Conservation (phyloP, 2,888 invertebrate genomes). For the Platypus cylindrus region DNA sequence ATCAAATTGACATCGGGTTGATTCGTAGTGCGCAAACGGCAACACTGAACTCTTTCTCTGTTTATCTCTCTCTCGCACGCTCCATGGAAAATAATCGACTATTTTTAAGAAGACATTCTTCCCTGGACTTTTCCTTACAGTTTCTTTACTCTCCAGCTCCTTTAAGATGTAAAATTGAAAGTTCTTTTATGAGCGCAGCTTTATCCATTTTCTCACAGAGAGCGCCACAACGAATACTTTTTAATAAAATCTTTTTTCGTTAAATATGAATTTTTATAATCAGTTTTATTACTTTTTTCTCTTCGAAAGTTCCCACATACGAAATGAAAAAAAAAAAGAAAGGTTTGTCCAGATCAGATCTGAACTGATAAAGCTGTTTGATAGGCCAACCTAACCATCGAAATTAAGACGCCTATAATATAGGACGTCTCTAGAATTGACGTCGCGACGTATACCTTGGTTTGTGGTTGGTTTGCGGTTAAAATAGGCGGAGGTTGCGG, state of each 20-base stretch:
- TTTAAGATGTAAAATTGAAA: too few relatives aligned
- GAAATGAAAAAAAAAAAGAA: background rate
- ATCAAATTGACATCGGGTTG: too few relatives aligned
- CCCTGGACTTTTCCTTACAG: too few relatives aligned
- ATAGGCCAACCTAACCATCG: conserved; percentile 16
- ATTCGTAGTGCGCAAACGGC: too few relatives aligned
- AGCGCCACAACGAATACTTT: conserved; percentile 21
- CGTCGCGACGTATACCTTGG: conserved; percentile 35
- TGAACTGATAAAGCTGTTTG: conserved; percentile 10
- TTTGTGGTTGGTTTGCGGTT: conserved; percentile 39
- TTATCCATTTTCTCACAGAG: conserved; percentile 29
- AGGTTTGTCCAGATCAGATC: background rate
- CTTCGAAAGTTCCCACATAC: too few relatives aligned
- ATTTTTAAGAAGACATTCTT: too few relatives aligned
- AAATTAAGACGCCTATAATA: conserved; percentile 27
- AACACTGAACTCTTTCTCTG: too few relatives aligned
- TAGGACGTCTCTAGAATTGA: conserved; percentile 29
- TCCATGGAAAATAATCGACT: too few relatives aligned
- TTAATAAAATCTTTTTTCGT: conserved; percentile 5
- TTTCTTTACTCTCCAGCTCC: too few relatives aligned
- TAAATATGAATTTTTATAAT: background rate
- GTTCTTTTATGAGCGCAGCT: too few relatives aligned
- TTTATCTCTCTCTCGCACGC: too few relatives aligned
- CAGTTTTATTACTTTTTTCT: background rate
- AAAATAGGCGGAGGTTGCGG: conserved; percentile 40